These are phyloP conservation scores for Pollenia griseotomentosa DNA, from an alignment of 2,888 invertebrate species.

Conservation along the genomic window DNA sequence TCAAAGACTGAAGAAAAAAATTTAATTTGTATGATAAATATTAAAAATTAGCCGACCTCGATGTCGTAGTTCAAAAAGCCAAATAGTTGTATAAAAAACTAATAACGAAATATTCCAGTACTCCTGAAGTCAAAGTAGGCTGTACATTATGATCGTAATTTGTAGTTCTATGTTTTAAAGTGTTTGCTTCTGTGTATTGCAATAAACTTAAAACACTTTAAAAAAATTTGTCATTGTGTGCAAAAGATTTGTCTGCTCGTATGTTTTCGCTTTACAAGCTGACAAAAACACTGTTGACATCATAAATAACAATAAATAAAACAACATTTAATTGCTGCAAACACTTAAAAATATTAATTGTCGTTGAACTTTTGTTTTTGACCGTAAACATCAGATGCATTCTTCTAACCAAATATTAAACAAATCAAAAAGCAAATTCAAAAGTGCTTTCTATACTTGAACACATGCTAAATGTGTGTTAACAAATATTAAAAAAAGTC, in stretches of 20 bases:
- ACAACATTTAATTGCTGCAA: constrained; percentile 51
- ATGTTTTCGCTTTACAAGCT: constrained; percentile 28
- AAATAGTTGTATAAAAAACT: too few species aligned
- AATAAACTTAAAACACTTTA: too few species aligned
- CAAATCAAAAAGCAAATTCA: constrained; percentile 29
- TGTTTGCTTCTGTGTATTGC: too few species aligned
- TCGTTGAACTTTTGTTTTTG: constrained; percentile 71
- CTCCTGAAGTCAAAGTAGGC: too few species aligned
- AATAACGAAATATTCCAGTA: too few species aligned
- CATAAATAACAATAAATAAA: constrained; percentile 48
- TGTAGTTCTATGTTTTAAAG: too few species aligned
- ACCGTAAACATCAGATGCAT: constrained; percentile 75
- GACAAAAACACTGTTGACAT: constrained; percentile 42
- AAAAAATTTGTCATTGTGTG: background rate
- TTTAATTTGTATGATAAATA: too few species aligned
- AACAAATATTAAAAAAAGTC: background rate
- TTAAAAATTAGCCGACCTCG: too few species aligned
- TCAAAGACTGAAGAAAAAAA: too few species aligned
- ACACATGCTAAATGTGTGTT: constrained; percentile 12
- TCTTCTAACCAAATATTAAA: constrained; percentile 48
- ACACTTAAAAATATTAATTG: constrained; percentile 72
- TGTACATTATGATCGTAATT: too few species aligned
- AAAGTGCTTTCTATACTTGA: constrained; percentile 19
- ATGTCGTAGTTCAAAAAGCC: too few species aligned
- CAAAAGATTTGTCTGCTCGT: constrained; percentile 19